A percentile compares a stretch with the other conserved stretches of the same genome.
These are phyloP conservation scores for Vidua macroura DNA, from an alignment of 2,113 vertebrate species.

Conservation along the genomic window DNA sequence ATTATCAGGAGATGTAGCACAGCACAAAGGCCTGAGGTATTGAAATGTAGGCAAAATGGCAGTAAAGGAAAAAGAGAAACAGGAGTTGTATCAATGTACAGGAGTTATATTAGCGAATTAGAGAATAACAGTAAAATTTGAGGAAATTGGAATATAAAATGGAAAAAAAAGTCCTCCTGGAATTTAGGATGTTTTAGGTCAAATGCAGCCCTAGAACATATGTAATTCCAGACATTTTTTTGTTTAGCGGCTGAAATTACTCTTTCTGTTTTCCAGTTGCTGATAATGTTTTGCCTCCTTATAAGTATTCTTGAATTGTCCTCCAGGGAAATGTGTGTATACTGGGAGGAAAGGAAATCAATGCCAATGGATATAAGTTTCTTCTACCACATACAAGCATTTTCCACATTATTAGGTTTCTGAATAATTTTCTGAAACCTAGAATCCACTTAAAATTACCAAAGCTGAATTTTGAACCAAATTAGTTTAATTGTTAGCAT, in stretches of 20 bases:
- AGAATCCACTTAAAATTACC: neutral
- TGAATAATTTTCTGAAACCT: neutral
- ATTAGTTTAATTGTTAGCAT: neutral
- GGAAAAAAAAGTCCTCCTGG: neutral
- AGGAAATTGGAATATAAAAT: neutral
- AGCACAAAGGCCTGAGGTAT: neutral
- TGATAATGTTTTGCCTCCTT: neutral
- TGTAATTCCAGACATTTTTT: neutral
- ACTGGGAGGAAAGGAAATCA: neutral
- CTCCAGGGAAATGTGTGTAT: neutral
- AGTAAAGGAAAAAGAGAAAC: neutral
- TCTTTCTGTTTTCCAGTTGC: neutral
- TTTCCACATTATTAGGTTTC: neutral
- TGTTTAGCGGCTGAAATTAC: neutral
- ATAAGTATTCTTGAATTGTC: neutral
- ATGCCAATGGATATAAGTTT: neutral
- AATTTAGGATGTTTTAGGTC: neutral
- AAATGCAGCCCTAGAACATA: neutral
- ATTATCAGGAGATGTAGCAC: neutral
- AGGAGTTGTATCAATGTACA: neutral
- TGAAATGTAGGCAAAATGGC: neutral
- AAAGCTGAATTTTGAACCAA: neutral
- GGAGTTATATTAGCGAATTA: neutral
- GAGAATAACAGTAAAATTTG: neutral
- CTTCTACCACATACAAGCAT: neutral